phyloP scores from a whole-genome alignment of 2,797 vertebrate species.

The Eidolon dupreanum region DNA sequence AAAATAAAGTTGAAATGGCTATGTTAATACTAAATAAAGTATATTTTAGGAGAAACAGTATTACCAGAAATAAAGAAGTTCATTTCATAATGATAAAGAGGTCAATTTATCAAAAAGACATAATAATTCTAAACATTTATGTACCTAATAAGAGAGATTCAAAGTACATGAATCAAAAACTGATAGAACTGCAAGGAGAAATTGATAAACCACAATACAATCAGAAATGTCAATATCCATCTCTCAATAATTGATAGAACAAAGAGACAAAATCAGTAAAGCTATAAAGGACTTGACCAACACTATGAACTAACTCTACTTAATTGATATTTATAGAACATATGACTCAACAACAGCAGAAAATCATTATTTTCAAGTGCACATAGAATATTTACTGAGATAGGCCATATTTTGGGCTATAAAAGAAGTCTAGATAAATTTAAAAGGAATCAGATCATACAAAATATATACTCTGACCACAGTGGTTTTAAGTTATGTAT shows the following conservation, averaged over 20 bases:
- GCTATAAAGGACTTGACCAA: background rate
- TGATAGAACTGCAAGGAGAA: background rate
- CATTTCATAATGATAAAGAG: slow-evolving; percentile 27
- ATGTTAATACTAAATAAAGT: background rate
- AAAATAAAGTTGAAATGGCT: background rate
- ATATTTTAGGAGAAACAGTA: background rate
- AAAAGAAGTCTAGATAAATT: background rate
- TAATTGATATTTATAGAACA: background rate
- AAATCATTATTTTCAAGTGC: background rate
- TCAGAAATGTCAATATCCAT: background rate
- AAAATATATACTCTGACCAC: background rate
- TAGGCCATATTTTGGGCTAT: background rate
- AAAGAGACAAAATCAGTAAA: background rate
- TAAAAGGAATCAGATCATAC: background rate
- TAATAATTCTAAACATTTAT: background rate
- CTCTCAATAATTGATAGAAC: background rate
- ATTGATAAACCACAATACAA: background rate
- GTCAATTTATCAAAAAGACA: background rate
- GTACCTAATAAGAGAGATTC: background rate
- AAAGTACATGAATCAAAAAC: background rate
- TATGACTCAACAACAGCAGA: background rate
- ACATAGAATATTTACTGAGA: background rate
- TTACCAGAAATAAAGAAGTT: background rate
- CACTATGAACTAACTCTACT: background rate
- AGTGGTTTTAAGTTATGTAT: background rate